Evolutionary conservation across 2,797 vertebrate genomes (phyloP).

Genomic region (Aphelocoma californica): DNA sequence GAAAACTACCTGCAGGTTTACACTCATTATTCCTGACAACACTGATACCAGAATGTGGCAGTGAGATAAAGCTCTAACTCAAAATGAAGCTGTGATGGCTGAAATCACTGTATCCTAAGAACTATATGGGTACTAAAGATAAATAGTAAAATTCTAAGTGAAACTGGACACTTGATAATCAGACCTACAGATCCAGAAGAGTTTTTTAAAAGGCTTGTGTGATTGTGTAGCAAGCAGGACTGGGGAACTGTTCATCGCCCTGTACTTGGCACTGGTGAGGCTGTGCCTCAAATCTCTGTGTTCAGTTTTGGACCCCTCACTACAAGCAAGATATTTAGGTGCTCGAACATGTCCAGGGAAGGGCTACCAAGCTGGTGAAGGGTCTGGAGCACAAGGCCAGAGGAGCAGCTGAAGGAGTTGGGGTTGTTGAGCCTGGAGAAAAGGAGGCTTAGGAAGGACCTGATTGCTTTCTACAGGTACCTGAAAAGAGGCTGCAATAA

Average conservation of each 20-base stretch:
- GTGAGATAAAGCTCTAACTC: background rate
- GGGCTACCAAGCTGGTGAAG: rapidly evolving
- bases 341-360: background rate
- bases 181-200: background rate
- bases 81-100: background rate
- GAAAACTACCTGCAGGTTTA: background rate
- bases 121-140: background rate
- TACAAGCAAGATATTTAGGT: background rate
- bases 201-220: rapidly evolving
- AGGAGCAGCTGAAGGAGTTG: rapidly evolving
- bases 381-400: background rate
- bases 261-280: background rate
- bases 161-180: background rate
- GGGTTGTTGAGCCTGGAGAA: background rate
- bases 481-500: background rate
- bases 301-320: background rate
- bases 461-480: background rate
- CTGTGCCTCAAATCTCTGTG: rapidly evolving
- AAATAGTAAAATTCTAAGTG: background rate
- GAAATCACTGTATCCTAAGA: background rate
- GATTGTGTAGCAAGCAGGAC: background rate
- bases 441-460: background rate
- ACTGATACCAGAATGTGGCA: background rate
- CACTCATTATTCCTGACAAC: background rate
- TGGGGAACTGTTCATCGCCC: background rate